These are phyloP conservation scores for Oxyscelio sp. DNA, from an alignment of 2,888 invertebrate species.

Conservation along the genomic window DNA sequence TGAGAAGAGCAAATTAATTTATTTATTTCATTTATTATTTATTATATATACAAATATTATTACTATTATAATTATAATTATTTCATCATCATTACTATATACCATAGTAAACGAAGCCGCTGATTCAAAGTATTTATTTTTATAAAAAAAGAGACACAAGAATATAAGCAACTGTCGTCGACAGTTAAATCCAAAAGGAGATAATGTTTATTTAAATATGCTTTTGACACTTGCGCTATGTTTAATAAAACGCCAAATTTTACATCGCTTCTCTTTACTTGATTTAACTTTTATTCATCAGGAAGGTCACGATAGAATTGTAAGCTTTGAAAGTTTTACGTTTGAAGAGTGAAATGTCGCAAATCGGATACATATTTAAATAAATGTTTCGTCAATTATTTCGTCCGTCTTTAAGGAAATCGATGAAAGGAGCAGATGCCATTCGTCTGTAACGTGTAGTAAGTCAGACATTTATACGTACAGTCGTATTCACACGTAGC, in stretches of 20 bases:
- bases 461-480: slow-evolving; percentile 75
- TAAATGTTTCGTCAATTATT: slow-evolving; percentile 42
- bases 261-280: background rate
- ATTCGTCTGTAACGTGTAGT: slow-evolving; percentile 81
- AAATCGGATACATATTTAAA: slow-evolving; percentile 40
- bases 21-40: slow-evolving; percentile 88
- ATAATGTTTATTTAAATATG: slow-evolving; percentile 43
- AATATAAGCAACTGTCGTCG: slow-evolving; percentile 37
- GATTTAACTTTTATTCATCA: background rate
- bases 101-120: slow-evolving; percentile 82
- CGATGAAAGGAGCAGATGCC: slow-evolving; percentile 78
- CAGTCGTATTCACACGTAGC: slow-evolving; percentile 78
- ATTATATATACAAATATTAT: slow-evolving; percentile 82
- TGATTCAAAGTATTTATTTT: slow-evolving; percentile 88
- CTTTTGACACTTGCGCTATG: slow-evolving; percentile 17
- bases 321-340: too few relatives aligned
- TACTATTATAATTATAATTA: slow-evolving; percentile 68
- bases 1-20: slow-evolving; percentile 87
- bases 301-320: too few relatives aligned
- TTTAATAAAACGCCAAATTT: background rate
- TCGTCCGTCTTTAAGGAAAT: slow-evolving; percentile 40
- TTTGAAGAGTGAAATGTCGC: background rate
- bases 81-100: slow-evolving; percentile 78
- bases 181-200: background rate
- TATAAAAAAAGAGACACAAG: slow-evolving; percentile 80